These are phyloP conservation scores for Ianthella basta DNA, from an alignment of 37 sponge, comb jelly and placozoan species.

Conservation along the genomic window DNA sequence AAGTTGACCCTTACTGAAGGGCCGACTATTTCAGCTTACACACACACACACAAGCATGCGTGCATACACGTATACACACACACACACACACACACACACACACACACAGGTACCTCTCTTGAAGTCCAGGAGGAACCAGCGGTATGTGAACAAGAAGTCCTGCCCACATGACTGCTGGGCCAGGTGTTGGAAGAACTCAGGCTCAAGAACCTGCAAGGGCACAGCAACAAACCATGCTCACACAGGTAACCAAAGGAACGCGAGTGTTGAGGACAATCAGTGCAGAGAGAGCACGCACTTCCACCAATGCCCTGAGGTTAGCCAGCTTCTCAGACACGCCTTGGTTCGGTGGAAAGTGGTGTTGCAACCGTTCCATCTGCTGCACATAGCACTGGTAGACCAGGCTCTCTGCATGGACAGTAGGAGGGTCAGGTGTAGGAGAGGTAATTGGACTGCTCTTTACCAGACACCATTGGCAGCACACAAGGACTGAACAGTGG, in stretches of 20 bases:
- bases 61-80: too few species aligned
- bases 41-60: too few species aligned
- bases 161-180: slow-evolving; percentile 76
- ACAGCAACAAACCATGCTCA: background rate
- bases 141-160: slow-evolving; percentile 86
- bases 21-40: too few species aligned
- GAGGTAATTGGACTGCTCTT: background rate
- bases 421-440: background rate
- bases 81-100: too few species aligned
- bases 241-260: background rate
- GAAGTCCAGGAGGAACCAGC: slow-evolving; percentile 94
- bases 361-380: slow-evolving; percentile 60
- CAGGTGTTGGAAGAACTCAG: slow-evolving; percentile 87
- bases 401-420: slow-evolving; percentile 44
- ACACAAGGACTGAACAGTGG: too few species aligned
- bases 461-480: background rate
- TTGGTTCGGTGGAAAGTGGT: slow-evolving; percentile 73
- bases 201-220: slow-evolving; percentile 75
- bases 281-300: slow-evolving; percentile 44
- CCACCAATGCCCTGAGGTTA: slow-evolving; percentile 69
- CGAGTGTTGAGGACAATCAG: background rate
- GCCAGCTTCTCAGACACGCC: slow-evolving; percentile 65
- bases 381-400: slow-evolving; percentile 65
- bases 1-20: too few species aligned
- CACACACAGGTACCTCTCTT: slow-evolving; percentile 78